Percentiles rank a stretch among this genome's conserved stretches.
phyloP scores from a whole-genome alignment of 2,797 vertebrate genomes.

The Eulemur coronatus region DNA sequence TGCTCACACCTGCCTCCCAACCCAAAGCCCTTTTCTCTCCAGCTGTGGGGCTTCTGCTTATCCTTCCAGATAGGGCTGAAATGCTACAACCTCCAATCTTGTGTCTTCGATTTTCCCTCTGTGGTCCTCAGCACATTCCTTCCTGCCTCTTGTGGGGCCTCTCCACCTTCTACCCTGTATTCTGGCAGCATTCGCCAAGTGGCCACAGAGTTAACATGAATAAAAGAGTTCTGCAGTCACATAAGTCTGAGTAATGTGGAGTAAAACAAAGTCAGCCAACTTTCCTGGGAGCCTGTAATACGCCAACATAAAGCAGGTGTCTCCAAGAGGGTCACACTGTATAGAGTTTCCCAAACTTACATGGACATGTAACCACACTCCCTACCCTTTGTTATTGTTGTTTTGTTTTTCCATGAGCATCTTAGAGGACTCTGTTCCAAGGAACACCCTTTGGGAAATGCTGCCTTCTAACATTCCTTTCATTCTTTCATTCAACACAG shows the following conservation, averaged over 20 bases:
- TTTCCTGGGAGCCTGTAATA: background rate
- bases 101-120: background rate
- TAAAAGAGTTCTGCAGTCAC: background rate
- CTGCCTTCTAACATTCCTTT: background rate
- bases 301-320: background rate
- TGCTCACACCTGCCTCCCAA: background rate
- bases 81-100: background rate
- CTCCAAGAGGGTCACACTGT: background rate
- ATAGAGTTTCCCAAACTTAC: background rate
- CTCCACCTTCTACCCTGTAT: background rate
- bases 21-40: background rate
- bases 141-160: background rate
- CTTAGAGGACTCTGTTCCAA: background rate
- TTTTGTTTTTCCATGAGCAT: background rate
- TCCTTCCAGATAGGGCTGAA: background rate
- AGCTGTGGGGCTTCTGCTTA: accelerated
- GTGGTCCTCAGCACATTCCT: background rate
- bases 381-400: accelerated
- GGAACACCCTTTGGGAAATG: background rate
- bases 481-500: background rate
- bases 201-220: background rate
- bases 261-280: background rate
- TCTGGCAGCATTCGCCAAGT: background rate
- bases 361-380: background rate
- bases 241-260: background rate